Base-by-base conservation (phyloP, 2,888 invertebrate species). In the Elegia similella region DNA sequence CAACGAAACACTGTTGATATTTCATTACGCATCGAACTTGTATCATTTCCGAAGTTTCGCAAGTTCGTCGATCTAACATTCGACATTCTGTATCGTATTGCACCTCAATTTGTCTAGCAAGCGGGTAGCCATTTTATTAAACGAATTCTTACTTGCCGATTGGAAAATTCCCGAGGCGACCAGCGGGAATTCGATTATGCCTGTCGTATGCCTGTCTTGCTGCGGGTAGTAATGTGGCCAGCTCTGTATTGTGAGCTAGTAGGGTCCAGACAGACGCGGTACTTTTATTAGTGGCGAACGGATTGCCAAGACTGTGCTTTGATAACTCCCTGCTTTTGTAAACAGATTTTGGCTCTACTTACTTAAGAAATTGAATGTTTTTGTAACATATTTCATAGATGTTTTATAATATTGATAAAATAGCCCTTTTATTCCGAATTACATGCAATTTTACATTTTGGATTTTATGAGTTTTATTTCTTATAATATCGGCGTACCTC, bases 161-260 rank as follows among this genome's bases (percentile, higher is more conserved):
- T 77, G 80, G 78, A 75, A 79, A 82, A 78, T 80, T 78, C 80
- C 77, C 72, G 63, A 56, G 57, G 62, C 63, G 67, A 67, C 68
- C 67, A 67, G 67, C 65, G 69, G 70, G 80, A 80, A 81, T 84
- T 81, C 80, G 76, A 81, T 82, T 80, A 82, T 76, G 71, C 62
- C 71, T 77, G 75, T 75, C 76, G 72, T 70, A 64, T 68, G 71
- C 71, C 71, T 75, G 75, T 69, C 73, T 75, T 73, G 77, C 75
- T 77, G 70, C 43, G 54, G 62, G 68, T 68, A 69, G 68, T 65
- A 32, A 50, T 34, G 23, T 62, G 68, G 61, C 67, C 68, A 66
- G 65, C 66, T 72, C 69, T 72, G 62, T 66, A 67, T 70, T 64
- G 60, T 62, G 48, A 50, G 34, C 17, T 50, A 12, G 16, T 50